Evolutionary conservation across 2,888 invertebrate genomes (phyloP).

Genomic region (Eupithecia centaureata): DNA sequence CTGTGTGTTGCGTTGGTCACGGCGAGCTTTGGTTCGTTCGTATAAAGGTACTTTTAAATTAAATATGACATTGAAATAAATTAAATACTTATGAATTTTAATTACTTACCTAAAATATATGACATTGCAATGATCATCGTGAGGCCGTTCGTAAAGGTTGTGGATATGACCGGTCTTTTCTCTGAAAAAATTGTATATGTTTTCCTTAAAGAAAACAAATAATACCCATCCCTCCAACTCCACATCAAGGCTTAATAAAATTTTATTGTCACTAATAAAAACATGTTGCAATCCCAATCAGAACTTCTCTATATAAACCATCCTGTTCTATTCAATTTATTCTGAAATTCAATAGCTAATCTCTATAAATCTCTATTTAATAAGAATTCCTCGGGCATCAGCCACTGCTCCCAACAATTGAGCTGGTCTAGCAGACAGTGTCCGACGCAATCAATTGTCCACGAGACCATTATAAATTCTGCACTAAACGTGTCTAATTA

Average conservation of each 20-base stretch:
- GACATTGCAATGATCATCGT: background rate
- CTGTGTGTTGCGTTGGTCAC: background rate
- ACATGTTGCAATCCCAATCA: background rate
- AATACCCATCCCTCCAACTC: background rate
- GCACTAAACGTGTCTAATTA: constrained; percentile 74
- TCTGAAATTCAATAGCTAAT: constrained; percentile 17
- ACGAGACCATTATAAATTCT: constrained; percentile 58
- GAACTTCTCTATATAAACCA: background rate
- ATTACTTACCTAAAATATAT: no score
- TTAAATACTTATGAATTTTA: no score
- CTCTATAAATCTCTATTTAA: constrained; percentile 17
- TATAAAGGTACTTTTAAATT: background rate
- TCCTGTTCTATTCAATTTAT: constrained; percentile 7
- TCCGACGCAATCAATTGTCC: constrained; percentile 26
- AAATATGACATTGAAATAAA: background rate
- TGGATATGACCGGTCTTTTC: background rate
- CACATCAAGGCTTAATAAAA: background rate
- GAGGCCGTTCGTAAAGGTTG: background rate
- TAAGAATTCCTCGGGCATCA: constrained; percentile 15
- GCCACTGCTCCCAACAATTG: constrained; percentile 21
- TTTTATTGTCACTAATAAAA: background rate
- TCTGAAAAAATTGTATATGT: background rate
- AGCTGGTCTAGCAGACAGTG: constrained; percentile 16
- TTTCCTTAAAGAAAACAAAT: background rate
- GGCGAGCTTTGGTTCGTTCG: background rate